These are phyloP conservation scores for Empidonax traillii DNA, from an alignment of 2,113 vertebrate species.

Conservation along the genomic window DNA sequence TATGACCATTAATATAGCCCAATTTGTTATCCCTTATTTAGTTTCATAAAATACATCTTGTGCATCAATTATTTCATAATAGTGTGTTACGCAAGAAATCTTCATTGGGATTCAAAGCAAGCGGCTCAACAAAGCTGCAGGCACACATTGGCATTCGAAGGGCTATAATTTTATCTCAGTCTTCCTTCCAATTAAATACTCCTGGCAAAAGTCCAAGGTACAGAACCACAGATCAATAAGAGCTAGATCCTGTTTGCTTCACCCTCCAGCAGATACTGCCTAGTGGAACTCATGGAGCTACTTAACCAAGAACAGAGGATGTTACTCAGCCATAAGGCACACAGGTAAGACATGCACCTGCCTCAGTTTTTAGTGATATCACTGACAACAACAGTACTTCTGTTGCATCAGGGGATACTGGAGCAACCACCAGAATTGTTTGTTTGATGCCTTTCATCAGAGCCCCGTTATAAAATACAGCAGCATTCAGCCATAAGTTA, in stretches of 20 bases:
- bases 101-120: slow-evolving; percentile 4
- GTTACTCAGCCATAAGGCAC: background rate
- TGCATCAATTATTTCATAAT: background rate
- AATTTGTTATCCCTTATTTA: background rate
- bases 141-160: background rate
- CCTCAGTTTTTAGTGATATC: background rate
- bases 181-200: background rate
- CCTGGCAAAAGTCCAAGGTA: background rate
- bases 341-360: background rate
- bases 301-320: background rate
- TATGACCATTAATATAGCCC: background rate
- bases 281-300: background rate
- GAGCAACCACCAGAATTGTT: background rate
- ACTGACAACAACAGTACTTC: background rate
- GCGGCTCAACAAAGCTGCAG: background rate
- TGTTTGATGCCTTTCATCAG: background rate
- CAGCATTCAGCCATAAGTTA: background rate
- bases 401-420: background rate
- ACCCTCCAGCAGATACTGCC: background rate
- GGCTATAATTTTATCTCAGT: background rate
- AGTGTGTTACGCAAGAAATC: background rate
- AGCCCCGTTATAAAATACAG: background rate
- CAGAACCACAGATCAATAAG: background rate
- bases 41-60: background rate
- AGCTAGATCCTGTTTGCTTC: background rate